Base-by-base conservation (phyloP, 2,113 vertebrate species). In the Peucedramus taeniatus region DNA sequence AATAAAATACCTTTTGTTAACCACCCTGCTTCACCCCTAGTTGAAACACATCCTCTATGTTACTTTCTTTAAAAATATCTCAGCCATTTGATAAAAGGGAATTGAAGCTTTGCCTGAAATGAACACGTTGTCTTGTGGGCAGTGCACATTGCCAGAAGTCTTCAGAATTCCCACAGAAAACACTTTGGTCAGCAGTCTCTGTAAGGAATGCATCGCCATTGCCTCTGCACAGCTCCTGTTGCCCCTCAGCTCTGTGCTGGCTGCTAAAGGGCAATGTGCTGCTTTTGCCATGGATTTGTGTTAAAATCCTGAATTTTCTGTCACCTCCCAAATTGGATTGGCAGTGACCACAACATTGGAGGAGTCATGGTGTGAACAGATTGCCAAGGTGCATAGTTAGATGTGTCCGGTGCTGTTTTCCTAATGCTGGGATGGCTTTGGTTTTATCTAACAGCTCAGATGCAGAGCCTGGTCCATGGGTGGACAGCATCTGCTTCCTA, bases 121-220 rank as follows among this genome's bases (percentile, higher is more conserved):
- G 31, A n/a, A 16, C 8, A 5, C 6, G 15, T 5, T 15, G 4
- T 39, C 37, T 24, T 23, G 9, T 3, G 3, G 17, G 35, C 39
- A 39, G 9, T 1, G 13, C 33, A 13, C 22, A 0, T 24, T 18
- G n/a, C 10, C 8, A 1, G 3, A 6, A 35, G 7, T 19, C 39
- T 69, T 45, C 8, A 64, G 20, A 50, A 50, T 39, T 39, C 26
- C 33, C 35, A 70, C 0, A 1, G 39, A 24, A 42, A 42, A 16
- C 18, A 8, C 30, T 60, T 45, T 8, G 8, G 30, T 14, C 4
- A 2, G 6, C 21, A 20, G 57, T 5, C 26, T 27, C 18, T 47
- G 13, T 9, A 30, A 30, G 45, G 21, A 50, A 20, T 0, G 0
- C 3, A 0, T 3, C 12, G 17, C 22, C 27, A 2, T 35, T 5